A percentile compares a stretch with the other conserved stretches of the same genome.
phyloP scores from a whole-genome alignment of 2,888 invertebrate species.

The Poecilobothrus nobilitatus region DNA sequence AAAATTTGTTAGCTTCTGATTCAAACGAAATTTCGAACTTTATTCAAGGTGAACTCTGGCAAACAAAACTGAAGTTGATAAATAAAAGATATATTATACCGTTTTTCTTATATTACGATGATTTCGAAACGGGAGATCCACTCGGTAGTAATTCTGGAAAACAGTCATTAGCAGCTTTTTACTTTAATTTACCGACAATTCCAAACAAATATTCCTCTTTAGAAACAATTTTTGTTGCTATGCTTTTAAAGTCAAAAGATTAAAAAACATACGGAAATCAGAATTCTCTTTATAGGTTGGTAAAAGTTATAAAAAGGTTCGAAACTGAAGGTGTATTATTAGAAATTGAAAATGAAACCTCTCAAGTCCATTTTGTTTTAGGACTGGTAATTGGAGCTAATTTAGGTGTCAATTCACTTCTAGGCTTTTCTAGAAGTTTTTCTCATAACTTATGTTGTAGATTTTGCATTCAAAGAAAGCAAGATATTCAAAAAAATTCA shows the following conservation, averaged over 20 bases:
- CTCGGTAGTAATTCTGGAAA: constrained; percentile 14
- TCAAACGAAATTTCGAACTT: too few relatives aligned
- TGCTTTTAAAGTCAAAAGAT: constrained; percentile 14
- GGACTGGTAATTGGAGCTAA: constrained; percentile 15
- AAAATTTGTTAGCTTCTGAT: too few relatives aligned
- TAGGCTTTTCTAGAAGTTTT: constrained; percentile 13
- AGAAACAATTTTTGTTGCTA: constrained; percentile 10
- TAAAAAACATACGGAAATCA: constrained; percentile 10
- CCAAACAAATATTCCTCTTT: constrained; percentile 13
- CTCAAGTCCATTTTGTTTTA: constrained; percentile 13
- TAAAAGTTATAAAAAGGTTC: constrained; percentile 16
- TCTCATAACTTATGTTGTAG: constrained; percentile 14
- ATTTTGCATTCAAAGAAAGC: neutral
- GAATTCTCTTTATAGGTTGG: constrained; percentile 7
- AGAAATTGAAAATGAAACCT: neutral
- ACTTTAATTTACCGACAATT: constrained; percentile 14
- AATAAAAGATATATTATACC: constrained; percentile 17
- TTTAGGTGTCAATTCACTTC: constrained; percentile 12
- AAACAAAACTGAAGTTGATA: constrained; percentile 14
- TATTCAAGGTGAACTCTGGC: constrained; percentile 13
- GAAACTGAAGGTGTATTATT: constrained; percentile 14
- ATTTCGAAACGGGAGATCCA: constrained; percentile 13
- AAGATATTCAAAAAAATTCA: too few relatives aligned
- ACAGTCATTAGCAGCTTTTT: constrained; percentile 14
- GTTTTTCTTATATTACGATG: constrained; percentile 14